phyloP scores from a whole-genome alignment of 1,140 invertebrate genomes.

The Drosophila ironensis region DNA sequence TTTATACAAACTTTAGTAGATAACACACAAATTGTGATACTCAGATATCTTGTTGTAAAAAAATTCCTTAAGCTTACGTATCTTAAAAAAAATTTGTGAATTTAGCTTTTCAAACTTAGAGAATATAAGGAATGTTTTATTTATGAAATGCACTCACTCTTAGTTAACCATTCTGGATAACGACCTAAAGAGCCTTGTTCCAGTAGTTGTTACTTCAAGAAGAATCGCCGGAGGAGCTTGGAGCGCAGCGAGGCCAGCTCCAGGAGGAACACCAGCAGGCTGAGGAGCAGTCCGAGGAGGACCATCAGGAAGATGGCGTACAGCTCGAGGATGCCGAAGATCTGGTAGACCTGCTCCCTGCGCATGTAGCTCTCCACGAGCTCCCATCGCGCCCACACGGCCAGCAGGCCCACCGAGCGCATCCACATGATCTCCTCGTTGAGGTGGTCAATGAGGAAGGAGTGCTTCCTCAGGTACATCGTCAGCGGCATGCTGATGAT shows the following conservation, averaged over 20 bases:
- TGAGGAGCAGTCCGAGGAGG: slow-evolving; percentile 10
- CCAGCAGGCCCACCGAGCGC: slow-evolving; percentile 48
- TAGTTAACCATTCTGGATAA: too few relatives aligned
- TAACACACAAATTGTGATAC: too few relatives aligned
- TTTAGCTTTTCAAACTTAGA: too few relatives aligned
- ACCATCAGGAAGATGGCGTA: slow-evolving; percentile 47
- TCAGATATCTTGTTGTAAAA: too few relatives aligned
- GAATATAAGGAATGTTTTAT: too few relatives aligned
- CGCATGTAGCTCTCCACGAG: slow-evolving; percentile 12
- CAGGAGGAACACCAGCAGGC: slow-evolving; percentile 35
- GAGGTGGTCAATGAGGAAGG: slow-evolving; percentile 59
- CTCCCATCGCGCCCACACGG: slow-evolving; percentile 55
- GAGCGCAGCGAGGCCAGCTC: slow-evolving; percentile 37
- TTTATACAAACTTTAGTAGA: too few relatives aligned
- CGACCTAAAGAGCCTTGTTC: too few relatives aligned
- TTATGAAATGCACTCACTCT: too few relatives aligned
- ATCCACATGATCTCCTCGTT: slow-evolving; percentile 70
- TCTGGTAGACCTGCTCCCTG: slow-evolving; percentile 8
- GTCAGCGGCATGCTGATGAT: slow-evolving; percentile 57
- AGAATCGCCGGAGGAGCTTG: slow-evolving; percentile 1
- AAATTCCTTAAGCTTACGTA: too few relatives aligned
- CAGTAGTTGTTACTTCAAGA: not conserved
- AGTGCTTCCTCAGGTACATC: slow-evolving; percentile 65
- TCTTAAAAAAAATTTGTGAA: too few relatives aligned
- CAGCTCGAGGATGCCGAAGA: slow-evolving; percentile 40